phyloP scores from a whole-genome alignment of 2,888 invertebrate species.

The Heliconius cydno region DNA sequence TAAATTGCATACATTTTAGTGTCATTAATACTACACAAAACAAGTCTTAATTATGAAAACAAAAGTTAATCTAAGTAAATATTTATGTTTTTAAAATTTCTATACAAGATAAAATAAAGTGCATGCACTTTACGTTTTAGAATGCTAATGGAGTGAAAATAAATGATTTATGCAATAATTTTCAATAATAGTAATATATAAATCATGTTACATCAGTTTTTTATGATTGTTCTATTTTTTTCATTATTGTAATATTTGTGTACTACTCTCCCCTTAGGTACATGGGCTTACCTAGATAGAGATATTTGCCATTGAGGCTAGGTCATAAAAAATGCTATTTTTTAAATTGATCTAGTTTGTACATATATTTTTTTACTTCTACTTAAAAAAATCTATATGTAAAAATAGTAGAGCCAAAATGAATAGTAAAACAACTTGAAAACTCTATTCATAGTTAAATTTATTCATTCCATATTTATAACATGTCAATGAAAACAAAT shows the following conservation, averaged over 20 bases:
- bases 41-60: not conserved
- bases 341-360: too few species aligned
- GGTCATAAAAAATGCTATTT: too few species aligned
- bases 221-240: not conserved
- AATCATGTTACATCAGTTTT: conserved; percentile 3
- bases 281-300: too few species aligned
- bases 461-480: conserved; percentile 7
- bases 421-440: not conserved
- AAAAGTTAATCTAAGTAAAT: conserved; percentile 7
- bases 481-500: conserved; percentile 15
- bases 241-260: not conserved
- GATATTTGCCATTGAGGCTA: too few species aligned
- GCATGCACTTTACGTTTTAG: not conserved
- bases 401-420: not conserved
- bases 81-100: not conserved
- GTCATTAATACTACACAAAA: not conserved
- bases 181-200: not conserved
- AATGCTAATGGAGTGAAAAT: not conserved
- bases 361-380: too few species aligned
- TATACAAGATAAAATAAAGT: not conserved
- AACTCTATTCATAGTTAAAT: not conserved
- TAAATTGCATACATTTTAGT: not conserved
- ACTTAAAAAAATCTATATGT: not conserved
- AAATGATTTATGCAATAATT: not conserved
- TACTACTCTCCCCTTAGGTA: not conserved